Conservation (phyloP, 2,797 vertebrate genomes). For the Esox masquinongy region DNA sequence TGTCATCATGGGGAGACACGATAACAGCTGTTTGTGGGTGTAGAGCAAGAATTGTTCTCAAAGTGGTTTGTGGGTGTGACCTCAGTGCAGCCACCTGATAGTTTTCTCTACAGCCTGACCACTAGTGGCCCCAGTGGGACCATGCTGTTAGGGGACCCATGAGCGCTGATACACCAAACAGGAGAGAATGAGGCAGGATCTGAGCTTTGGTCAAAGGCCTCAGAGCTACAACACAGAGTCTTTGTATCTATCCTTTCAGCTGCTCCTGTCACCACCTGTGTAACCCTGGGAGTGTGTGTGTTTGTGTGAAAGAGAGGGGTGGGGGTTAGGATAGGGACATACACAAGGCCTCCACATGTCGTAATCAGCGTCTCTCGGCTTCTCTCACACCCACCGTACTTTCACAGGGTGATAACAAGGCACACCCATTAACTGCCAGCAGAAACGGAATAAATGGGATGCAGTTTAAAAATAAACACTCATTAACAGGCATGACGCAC, state of each 20-base stretch:
- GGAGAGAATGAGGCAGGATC: background rate
- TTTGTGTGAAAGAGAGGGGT: background rate
- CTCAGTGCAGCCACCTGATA: slow-evolving; percentile 12
- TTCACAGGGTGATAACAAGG: slow-evolving; percentile 2
- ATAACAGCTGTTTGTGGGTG: slow-evolving; percentile 9
- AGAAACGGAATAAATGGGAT: background rate
- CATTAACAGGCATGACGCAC: background rate
- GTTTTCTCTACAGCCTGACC: background rate
- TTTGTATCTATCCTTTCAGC: slow-evolving; percentile 34
- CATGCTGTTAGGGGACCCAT: background rate
- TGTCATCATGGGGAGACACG: background rate
- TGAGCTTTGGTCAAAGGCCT: slow-evolving; percentile 15
- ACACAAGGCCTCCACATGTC: slow-evolving; percentile 18
- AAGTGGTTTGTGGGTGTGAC: background rate
- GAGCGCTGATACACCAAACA: background rate
- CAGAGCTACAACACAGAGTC: slow-evolving; percentile 25
- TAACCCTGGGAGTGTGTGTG: slow-evolving; percentile 5
- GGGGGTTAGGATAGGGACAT: background rate
- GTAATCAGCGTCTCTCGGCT: background rate
- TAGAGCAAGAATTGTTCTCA: slow-evolving; percentile 6
- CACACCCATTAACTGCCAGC: slow-evolving; percentile 1
- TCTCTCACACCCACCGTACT: background rate
- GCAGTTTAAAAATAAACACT: background rate
- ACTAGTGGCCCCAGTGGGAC: background rate
- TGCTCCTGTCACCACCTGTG: slow-evolving; percentile 38